These are phyloP conservation scores for Hartigia nigra DNA, from an alignment of 2,888 invertebrate species.

Conservation along the genomic window DNA sequence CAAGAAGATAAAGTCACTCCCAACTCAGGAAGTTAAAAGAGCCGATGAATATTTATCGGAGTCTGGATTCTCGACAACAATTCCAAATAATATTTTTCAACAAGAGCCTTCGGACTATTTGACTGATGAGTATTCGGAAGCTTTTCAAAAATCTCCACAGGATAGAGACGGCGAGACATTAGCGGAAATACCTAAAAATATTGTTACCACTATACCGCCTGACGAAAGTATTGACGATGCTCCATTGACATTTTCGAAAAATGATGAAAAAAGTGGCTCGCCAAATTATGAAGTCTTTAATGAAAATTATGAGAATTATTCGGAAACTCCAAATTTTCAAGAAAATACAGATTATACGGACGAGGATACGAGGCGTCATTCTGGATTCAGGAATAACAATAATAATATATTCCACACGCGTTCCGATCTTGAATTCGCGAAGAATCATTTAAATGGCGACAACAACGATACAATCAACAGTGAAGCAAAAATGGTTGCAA, in stretches of 20 bases:
- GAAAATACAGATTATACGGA: neutral
- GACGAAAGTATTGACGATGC: neutral
- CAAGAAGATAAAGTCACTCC: neutral
- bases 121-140: neutral
- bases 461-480: neutral
- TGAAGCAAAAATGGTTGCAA: neutral
- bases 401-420: neutral
- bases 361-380: neutral
- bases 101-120: neutral
- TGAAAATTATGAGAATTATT: neutral
- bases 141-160: neutral
- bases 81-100: neutral
- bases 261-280: neutral
- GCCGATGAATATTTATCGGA: neutral
- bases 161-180: neutral
- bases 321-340: constrained; percentile 4
- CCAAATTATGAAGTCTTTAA: neutral
- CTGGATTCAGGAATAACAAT: neutral
- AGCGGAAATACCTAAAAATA: neutral
- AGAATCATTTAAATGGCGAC: neutral
- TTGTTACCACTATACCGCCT: neutral
- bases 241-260: neutral
- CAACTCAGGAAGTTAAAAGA: neutral
- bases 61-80: neutral
- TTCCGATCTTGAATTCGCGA: neutral